Evolutionary conservation across 2,797 vertebrate species (phyloP).

Genomic region (Philypnodon macrostomus): DNA sequence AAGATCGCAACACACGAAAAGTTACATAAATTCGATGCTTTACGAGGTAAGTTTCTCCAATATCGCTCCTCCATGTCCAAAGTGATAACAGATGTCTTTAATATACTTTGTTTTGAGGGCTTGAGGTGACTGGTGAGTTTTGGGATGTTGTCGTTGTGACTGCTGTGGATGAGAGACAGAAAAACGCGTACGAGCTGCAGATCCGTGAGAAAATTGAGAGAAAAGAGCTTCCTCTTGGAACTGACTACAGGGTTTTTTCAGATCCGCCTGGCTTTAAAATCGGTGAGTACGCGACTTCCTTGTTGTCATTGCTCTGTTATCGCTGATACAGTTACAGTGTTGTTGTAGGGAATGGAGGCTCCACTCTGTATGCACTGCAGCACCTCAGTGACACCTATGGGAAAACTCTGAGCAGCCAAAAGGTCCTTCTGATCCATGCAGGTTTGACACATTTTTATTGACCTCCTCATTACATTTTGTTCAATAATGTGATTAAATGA

Average conservation of each 20-base stretch:
- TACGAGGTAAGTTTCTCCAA: conserved; percentile 64
- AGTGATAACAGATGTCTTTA: not conserved
- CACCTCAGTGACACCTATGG: conserved; percentile 81
- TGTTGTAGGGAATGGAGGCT: conserved; percentile 90
- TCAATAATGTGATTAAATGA: too few species aligned
- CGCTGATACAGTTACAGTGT: not conserved
- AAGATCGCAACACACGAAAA: conserved; percentile 65
- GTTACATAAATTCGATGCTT: conserved; percentile 55
- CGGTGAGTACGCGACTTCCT: conserved; percentile 62
- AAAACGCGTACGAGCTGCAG: conserved; percentile 80
- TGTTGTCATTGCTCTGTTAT: not conserved
- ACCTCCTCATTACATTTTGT: not conserved
- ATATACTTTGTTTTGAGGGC: conserved; percentile 64
- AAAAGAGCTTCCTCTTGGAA: conserved; percentile 82
- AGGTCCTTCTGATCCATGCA: conserved; percentile 89
- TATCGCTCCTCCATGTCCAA: not conserved
- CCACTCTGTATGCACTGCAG: conserved; percentile 83
- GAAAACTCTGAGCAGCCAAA: conserved; percentile 75
- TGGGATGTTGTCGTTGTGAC: conserved; percentile 90
- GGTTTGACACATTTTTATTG: conserved; percentile 70
- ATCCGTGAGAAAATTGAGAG: conserved; percentile 78
- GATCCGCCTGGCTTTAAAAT: conserved; percentile 87
- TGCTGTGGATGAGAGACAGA: conserved; percentile 83
- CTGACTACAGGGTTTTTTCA: conserved; percentile 82
- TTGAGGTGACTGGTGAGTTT: conserved; percentile 73